Conservation (phyloP, 1,140 invertebrate species). For the Drosophila athabasca region DNA sequence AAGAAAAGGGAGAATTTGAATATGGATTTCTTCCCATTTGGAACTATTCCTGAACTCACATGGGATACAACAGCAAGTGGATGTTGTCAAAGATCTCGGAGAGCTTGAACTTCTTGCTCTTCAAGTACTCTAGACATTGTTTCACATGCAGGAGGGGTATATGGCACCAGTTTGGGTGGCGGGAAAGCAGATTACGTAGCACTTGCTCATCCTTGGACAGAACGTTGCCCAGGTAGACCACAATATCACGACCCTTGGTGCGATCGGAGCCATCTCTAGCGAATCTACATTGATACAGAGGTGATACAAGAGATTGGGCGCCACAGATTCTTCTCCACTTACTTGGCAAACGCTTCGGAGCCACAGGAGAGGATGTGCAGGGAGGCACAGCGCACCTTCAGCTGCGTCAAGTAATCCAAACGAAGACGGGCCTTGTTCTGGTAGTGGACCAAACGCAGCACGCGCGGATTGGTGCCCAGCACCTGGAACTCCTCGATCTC, state of each 20-base stretch:
- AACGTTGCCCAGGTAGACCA: slow-evolving; percentile 55
- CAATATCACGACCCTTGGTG: slow-evolving; percentile 84
- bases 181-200: slow-evolving; percentile 81
- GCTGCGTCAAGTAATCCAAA: slow-evolving; percentile 84
- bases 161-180: slow-evolving; percentile 86
- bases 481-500: slow-evolving; percentile 85
- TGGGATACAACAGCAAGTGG: slow-evolving; percentile 85
- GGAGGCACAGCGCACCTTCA: slow-evolving; percentile 85
- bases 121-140: slow-evolving; percentile 84
- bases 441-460: slow-evolving; percentile 85
- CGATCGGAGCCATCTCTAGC: slow-evolving; percentile 83
- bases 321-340: slow-evolving; percentile 43
- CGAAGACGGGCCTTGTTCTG: slow-evolving; percentile 85
- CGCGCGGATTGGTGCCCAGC: slow-evolving; percentile 85
- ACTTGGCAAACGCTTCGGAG: slow-evolving; percentile 85
- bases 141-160: slow-evolving; percentile 85
- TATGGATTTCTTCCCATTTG: background rate
- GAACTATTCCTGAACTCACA: slow-evolving; percentile 68
- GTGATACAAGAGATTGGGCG: background rate
- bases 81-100: slow-evolving; percentile 85
- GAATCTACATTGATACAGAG: slow-evolving; percentile 80
- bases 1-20: background rate
- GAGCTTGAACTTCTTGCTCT: slow-evolving; percentile 82
- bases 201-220: slow-evolving; percentile 60
- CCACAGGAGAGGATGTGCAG: slow-evolving; percentile 85